Evolutionary conservation across 2,797 vertebrate species (phyloP).

Genomic region (Pseudocheirus occidentalis): DNA sequence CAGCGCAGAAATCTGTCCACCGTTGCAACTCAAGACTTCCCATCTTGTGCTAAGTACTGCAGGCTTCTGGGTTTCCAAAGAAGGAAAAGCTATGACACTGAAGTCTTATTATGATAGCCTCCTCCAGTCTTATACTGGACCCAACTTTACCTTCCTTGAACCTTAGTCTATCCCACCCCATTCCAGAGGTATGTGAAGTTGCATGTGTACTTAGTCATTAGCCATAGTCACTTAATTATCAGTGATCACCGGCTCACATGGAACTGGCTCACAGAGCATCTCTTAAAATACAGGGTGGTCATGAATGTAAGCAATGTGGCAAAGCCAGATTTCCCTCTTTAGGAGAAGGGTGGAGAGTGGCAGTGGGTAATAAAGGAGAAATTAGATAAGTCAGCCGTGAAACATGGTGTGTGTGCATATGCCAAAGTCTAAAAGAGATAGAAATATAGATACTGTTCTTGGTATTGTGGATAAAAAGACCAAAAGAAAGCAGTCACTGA

Average conservation of each 20-base stretch:
- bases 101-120: not conserved
- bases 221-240: constrained; percentile 1
- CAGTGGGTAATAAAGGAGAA: not conserved
- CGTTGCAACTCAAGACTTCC: not conserved
- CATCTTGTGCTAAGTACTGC: not conserved
- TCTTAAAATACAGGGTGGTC: not conserved
- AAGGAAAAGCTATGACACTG: not conserved
- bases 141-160: not conserved
- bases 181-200: not conserved
- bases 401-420: not conserved
- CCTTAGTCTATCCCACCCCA: not conserved
- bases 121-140: not conserved
- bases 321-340: not conserved
- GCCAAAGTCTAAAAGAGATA: not conserved
- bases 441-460: not conserved
- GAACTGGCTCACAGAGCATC: not conserved
- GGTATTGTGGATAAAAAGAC: not conserved
- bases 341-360: not conserved
- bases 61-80: not conserved
- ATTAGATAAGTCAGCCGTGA: not conserved
- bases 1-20: not conserved
- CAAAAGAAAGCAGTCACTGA: not conserved
- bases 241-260: not conserved
- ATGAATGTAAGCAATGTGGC: not conserved
- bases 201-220: not conserved